These are phyloP conservation scores for Melieria omissa DNA, from an alignment of 2,888 invertebrate species.

Conservation along the genomic window DNA sequence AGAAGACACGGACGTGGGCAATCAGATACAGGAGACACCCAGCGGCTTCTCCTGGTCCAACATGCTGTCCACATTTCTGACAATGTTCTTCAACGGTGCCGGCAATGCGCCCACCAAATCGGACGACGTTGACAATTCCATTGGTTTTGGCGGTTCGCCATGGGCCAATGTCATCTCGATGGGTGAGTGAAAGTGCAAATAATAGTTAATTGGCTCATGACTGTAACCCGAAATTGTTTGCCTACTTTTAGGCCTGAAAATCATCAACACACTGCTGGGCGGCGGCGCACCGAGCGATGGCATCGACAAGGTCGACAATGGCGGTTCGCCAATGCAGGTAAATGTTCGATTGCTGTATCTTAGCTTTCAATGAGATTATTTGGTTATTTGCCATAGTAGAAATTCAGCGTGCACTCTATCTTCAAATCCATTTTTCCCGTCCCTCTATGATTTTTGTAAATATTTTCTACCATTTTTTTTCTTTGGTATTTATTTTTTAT, in stretches of 20 bases:
- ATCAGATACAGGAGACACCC: constrained; percentile 76
- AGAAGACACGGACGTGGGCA: constrained; percentile 80
- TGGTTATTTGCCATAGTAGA: constrained; percentile 1
- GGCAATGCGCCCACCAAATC: constrained; percentile 78
- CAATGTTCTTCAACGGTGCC: constrained; percentile 83
- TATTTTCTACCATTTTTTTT: constrained; percentile 13
- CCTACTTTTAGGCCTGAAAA: constrained; percentile 73
- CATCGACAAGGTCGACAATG: constrained; percentile 91
- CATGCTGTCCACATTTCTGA: constrained; percentile 86
- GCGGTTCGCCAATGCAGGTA: constrained; percentile 90
- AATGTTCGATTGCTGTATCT: constrained; percentile 24
- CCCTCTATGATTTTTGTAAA: constrained; percentile 22
- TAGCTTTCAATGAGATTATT: not conserved
- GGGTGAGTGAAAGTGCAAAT: constrained; percentile 63
- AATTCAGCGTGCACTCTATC: constrained; percentile 24
- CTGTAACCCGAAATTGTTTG: not conserved
- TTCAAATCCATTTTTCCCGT: constrained; percentile 11
- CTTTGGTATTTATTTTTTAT: not conserved
- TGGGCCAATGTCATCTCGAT: constrained; percentile 90
- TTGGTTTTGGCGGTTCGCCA: constrained; percentile 78
- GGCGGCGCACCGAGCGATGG: constrained; percentile 81
- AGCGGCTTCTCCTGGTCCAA: constrained; percentile 91
- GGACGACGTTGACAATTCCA: constrained; percentile 75
- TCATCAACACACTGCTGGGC: constrained; percentile 84
- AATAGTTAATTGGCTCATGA: constrained; percentile 3